phyloP scores from a whole-genome alignment of 2,888 invertebrate species.

The Papilio protenor region DNA sequence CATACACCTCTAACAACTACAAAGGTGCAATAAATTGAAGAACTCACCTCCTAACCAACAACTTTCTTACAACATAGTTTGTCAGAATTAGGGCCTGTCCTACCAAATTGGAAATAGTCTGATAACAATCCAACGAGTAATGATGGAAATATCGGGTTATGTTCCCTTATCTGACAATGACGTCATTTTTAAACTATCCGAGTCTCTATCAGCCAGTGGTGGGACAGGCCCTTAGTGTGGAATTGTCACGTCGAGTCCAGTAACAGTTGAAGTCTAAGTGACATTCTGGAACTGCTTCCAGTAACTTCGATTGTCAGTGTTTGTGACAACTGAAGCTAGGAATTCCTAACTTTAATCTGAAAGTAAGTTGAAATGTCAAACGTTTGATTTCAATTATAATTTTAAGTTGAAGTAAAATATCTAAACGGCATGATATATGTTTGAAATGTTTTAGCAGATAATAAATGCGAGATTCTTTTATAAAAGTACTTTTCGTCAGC shows the following conservation, averaged over 20 bases:
- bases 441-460: neutral
- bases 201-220: no score
- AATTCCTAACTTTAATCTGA: neutral
- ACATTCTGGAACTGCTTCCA: neutral
- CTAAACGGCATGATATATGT: neutral
- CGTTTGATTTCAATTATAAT: no score
- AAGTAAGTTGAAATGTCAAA: neutral
- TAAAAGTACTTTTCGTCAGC: neutral
- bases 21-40: slow-evolving; percentile 3
- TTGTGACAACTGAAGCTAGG: neutral
- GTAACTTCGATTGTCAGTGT: neutral
- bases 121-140: no score
- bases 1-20: neutral
- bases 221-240: neutral
- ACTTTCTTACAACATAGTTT: neutral
- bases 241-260: neutral
- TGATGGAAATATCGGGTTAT: no score
- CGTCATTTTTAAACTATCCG: no score
- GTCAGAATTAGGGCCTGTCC: neutral
- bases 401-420: neutral
- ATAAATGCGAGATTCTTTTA: no score
- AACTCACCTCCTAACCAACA: neutral
- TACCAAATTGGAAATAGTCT: neutral
- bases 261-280: neutral
- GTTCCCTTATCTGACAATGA: no score